These are phyloP conservation scores for Python bivittatus DNA, from an alignment of 2,113 vertebrate genomes.

Conservation along the genomic window DNA sequence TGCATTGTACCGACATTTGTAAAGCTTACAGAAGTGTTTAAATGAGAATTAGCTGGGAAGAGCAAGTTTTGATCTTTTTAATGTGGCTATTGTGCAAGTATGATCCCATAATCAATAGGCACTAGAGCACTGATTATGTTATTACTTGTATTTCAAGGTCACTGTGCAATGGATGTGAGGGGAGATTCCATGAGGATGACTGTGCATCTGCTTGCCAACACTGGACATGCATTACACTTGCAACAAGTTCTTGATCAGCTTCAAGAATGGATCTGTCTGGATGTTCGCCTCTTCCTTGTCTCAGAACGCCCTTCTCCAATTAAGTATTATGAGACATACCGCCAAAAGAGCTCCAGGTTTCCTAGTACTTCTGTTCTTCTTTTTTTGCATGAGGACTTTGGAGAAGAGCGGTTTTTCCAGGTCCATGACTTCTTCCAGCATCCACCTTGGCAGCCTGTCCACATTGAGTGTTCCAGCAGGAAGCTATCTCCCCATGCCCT, in stretches of 20 bases:
- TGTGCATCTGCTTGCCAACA: conserved; percentile 85
- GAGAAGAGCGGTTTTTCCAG: conserved; percentile 84
- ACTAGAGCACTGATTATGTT: neutral
- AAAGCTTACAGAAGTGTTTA: neutral
- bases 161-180: conserved; percentile 63
- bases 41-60: neutral
- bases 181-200: conserved; percentile 75
- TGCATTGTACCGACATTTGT: neutral
- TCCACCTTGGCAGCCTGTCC: conserved; percentile 85
- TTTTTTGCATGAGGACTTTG: conserved; percentile 83
- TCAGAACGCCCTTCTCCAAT: conserved; percentile 79
- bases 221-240: conserved; percentile 79
- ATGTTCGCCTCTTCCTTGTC: conserved; percentile 84
- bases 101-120: neutral
- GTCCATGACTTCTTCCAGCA: conserved; percentile 84
- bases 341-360: conserved; percentile 69
- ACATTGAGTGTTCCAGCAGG: conserved; percentile 64
- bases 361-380: conserved; percentile 89
- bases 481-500: conserved; percentile 61
- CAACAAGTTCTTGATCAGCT: conserved; percentile 86
- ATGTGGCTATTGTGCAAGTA: neutral
- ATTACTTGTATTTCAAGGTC: conserved; percentile 32
- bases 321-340: conserved; percentile 55
- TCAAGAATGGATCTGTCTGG: conserved; percentile 81
- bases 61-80: fast-evolving